phyloP scores from a whole-genome alignment of 2,888 invertebrate genomes.

The Papilio elwesi region DNA sequence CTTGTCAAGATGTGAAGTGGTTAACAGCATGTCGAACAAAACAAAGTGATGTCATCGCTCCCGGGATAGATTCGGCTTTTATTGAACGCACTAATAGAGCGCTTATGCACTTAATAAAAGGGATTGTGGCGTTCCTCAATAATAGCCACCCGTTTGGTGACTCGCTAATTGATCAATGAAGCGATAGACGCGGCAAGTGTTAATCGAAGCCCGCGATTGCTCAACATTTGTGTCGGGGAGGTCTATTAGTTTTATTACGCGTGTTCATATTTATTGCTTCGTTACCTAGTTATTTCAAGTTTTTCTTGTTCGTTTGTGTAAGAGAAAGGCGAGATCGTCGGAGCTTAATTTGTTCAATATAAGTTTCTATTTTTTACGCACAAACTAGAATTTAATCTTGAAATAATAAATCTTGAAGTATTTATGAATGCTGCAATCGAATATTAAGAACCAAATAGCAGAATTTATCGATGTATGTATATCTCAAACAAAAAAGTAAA shows the following conservation, averaged over 20 bases:
- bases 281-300: conserved; percentile 15
- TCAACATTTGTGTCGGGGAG: conserved; percentile 13
- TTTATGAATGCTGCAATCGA: too few relatives aligned
- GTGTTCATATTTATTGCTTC: conserved; percentile 25
- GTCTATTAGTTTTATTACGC: conserved; percentile 23
- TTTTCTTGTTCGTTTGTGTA: conserved; percentile 13
- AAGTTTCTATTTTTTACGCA: too few relatives aligned
- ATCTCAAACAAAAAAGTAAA: too few relatives aligned
- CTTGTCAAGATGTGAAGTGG: conserved; percentile 15
- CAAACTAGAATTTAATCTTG: too few relatives aligned
- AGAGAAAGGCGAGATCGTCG: not conserved
- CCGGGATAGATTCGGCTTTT: conserved; percentile 4
- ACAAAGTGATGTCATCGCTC: conserved; percentile 12
- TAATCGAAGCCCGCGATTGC: conserved; percentile 27
- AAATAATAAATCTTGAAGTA: too few relatives aligned
- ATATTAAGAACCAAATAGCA: too few relatives aligned
- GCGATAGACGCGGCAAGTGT: conserved; percentile 26
- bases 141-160: conserved; percentile 18
- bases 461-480: too few relatives aligned
- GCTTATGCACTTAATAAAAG: conserved; percentile 29
- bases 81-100: conserved; percentile 4
- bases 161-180: conserved; percentile 37
- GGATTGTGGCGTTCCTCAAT: conserved; percentile 21
- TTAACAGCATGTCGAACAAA: conserved; percentile 13
- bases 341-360: not conserved